Percentiles rank a stretch among this genome's conserved stretches.
Conservation (phyloP, 1,140 invertebrate genomes). For the Cecropterus lyciades region DNA sequence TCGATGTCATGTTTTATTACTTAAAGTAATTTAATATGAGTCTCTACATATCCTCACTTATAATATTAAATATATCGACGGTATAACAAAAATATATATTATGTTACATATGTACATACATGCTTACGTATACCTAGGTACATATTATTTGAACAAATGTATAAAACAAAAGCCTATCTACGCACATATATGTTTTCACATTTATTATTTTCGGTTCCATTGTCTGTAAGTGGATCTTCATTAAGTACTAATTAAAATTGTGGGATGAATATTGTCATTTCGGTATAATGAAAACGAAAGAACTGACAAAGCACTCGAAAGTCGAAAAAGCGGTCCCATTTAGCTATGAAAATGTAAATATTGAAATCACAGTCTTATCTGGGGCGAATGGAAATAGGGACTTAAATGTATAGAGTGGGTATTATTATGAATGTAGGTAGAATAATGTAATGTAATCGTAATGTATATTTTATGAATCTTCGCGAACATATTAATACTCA, state of each 20-base stretch:
- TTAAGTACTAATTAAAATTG: constrained; percentile 29
- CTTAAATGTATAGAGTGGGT: not conserved
- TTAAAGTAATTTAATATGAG: no score
- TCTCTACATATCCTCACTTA: no score
- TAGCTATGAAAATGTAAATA: constrained; percentile 33
- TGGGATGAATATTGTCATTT: constrained; percentile 11
- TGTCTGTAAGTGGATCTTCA: not conserved
- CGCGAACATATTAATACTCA: no score
- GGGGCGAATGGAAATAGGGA: constrained; percentile 27
- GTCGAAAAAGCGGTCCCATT: constrained; percentile 20
- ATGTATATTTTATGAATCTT: not conserved
- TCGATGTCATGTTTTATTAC: no score
- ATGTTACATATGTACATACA: no score
- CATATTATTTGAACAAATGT: no score
- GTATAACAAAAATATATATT: no score
- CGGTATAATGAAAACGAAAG: constrained; percentile 27
- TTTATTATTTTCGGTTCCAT: not conserved
- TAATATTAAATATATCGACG: no score
- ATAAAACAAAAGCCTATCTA: not conserved
- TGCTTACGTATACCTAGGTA: no score
- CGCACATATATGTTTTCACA: not conserved
- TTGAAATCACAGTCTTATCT: constrained; percentile 26
- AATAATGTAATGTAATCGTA: no score
- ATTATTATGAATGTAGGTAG: constrained; percentile 1
- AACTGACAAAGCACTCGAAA: constrained; percentile 25